Evolutionary conservation across 2,888 invertebrate genomes (phyloP), one percentile per base, ranked within the genome.

Genomic region (Melikaiella ostensackeni): DNA sequence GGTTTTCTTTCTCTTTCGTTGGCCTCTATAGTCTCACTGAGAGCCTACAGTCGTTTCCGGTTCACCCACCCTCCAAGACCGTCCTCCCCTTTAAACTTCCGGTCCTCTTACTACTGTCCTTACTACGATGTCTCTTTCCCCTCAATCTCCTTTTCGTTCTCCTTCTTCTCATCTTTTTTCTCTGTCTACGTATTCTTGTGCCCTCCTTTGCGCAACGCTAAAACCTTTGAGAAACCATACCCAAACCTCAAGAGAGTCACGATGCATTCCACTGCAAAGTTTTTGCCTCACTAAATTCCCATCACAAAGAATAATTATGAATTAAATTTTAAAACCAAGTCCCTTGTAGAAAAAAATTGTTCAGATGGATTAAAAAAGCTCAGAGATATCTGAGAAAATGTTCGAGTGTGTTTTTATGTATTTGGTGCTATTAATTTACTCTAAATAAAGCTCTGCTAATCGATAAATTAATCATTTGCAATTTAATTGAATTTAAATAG

Each of bases 31-130:
- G 84, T 84, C 84, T 85, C 84, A 83, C 84, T 86, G 84, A 79
- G 84, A 83, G 84, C 85, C 85, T 86, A 84, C 82, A 83, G 81
- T 82, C 85, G 85, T 87, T 89, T 89, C 89, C 89, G 89, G 88
- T 85, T 82, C 83, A 81, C 83, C 81, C 75, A 81, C 80, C 82
- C 83, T 82, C 80, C 83, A 77, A 81, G 84, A 55, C 66, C 77
- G 86, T 84, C 87, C 86, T 87, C 87, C 86, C 87, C 85, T 83
- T 84, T 79, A 75, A 75, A 81, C 88, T 88, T 88, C 88, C 87
- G 86, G 82, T 85, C 84, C 77, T 83, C 84, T 83, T 84, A 87
- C 87, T 87, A 88, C 86, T 70, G 70, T 70, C 70, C 70, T 87
- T 88, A 87, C 88, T 89, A 88, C 83, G 84, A 77, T 77, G 79